These are phyloP conservation scores for Hypolimnas misippus DNA, from an alignment of 2,888 invertebrate genomes.

Conservation along the genomic window DNA sequence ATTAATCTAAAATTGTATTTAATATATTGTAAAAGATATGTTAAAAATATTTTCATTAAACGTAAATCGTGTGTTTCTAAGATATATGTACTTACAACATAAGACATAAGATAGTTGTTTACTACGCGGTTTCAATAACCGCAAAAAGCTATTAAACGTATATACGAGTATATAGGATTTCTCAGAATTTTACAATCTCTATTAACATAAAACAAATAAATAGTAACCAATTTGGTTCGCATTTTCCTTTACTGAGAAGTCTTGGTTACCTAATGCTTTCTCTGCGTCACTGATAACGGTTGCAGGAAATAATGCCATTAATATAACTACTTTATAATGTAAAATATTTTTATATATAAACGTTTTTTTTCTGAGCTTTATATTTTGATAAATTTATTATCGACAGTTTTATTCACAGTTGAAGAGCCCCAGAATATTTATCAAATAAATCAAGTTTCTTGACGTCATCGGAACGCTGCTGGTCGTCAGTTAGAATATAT, in stretches of 20 bases:
- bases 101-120: neutral
- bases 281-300: constrained; percentile 41
- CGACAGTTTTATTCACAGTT: constrained; percentile 40
- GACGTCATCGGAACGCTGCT: constrained; percentile 58
- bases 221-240: constrained; percentile 16
- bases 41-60: neutral
- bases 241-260: constrained; percentile 21
- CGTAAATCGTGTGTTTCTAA: neutral
- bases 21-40: neutral
- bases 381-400: constrained; percentile 36
- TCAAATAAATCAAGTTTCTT: constrained; percentile 60
- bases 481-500: constrained; percentile 51
- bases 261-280: constrained; percentile 26
- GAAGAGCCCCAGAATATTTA: constrained; percentile 52
- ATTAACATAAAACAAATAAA: constrained; percentile 15
- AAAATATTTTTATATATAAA: no score
- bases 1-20: no score
- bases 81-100: neutral
- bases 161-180: constrained; percentile 2
- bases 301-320: constrained; percentile 31
- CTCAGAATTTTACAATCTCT: constrained; percentile 16
- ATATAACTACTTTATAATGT: constrained; percentile 12
- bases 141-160: neutral
- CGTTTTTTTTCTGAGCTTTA: neutral
- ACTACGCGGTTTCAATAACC: constrained; percentile 2